Percentiles rank a stretch among this genome's conserved stretches.
Conservation (phyloP, 2,797 vertebrate genomes). For the Tolypeutes matacus region DNA sequence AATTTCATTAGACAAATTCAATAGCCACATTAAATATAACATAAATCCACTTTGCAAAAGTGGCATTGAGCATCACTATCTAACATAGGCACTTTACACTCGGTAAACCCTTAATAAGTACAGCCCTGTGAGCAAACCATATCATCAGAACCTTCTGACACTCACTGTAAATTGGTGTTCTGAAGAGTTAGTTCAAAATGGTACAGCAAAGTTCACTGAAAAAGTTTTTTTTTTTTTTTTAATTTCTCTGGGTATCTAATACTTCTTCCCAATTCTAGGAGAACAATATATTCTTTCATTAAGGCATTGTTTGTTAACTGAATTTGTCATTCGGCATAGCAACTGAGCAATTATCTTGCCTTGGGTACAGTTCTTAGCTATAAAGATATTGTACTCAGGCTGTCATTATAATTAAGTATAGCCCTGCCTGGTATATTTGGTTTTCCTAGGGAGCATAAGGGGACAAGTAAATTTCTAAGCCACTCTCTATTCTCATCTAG, state of each 20-base stretch:
- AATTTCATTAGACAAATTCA: background rate
- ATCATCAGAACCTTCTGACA: background rate
- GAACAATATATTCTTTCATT: background rate
- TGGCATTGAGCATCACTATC: background rate
- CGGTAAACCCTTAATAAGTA: background rate
- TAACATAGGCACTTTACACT: background rate
- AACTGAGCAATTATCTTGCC: background rate
- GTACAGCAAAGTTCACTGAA: background rate
- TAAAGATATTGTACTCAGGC: background rate
- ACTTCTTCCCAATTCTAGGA: background rate
- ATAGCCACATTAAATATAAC: background rate
- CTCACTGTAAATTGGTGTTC: background rate
- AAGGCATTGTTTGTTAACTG: background rate
- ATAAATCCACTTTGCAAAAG: conserved; percentile 40
- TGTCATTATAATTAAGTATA: background rate
- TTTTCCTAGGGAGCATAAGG: background rate
- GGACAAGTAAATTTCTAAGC: background rate
- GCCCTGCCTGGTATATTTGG: background rate
- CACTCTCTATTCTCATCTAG: background rate
- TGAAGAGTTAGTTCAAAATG: background rate
- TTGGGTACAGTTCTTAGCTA: background rate
- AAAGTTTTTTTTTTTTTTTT: background rate
- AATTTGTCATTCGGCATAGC: background rate
- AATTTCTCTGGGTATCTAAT: background rate
- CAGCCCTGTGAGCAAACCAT: background rate